Percentiles rank a stretch among this genome's conserved stretches.
Conservation (phyloP, 2,888 invertebrate genomes). For the Muscina levida region DNA sequence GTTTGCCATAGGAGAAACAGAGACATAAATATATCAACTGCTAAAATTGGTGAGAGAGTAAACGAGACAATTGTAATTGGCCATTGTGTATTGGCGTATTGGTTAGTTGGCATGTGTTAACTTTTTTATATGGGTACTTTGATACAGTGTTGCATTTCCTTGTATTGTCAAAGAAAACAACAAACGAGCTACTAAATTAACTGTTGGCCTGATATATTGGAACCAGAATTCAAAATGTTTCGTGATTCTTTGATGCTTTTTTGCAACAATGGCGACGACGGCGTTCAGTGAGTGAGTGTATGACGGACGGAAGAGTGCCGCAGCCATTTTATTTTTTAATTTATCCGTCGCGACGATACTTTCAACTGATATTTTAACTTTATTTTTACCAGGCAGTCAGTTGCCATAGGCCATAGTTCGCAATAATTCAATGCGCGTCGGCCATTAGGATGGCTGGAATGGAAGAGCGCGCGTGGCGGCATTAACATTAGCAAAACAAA, state of each 20-base stretch:
- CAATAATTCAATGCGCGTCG: not conserved
- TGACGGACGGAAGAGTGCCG: slow-evolving; percentile 11
- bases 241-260: slow-evolving; percentile 62
- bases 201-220: slow-evolving; percentile 69
- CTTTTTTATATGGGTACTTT: no score
- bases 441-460: no score
- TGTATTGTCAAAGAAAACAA: not conserved
- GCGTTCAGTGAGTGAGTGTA: not conserved
- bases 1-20: slow-evolving; percentile 55
- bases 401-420: not conserved
- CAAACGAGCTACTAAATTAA: slow-evolving; percentile 4
- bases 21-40: slow-evolving; percentile 14
- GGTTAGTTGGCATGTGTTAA: not conserved
- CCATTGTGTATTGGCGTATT: not conserved
- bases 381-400: slow-evolving; percentile 68
- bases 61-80: slow-evolving; percentile 44
- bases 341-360: slow-evolving; percentile 58
- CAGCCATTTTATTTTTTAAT: slow-evolving; percentile 39
- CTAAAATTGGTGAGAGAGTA: not conserved
- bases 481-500: no score
- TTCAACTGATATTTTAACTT: slow-evolving; percentile 71
- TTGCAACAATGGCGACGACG: slow-evolving; percentile 48
- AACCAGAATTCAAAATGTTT: slow-evolving; percentile 74
- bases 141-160: slow-evolving; percentile 31
- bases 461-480: no score